These are phyloP conservation scores for Tipula confusa DNA, from an alignment of 2,888 invertebrate species.

Conservation along the genomic window DNA sequence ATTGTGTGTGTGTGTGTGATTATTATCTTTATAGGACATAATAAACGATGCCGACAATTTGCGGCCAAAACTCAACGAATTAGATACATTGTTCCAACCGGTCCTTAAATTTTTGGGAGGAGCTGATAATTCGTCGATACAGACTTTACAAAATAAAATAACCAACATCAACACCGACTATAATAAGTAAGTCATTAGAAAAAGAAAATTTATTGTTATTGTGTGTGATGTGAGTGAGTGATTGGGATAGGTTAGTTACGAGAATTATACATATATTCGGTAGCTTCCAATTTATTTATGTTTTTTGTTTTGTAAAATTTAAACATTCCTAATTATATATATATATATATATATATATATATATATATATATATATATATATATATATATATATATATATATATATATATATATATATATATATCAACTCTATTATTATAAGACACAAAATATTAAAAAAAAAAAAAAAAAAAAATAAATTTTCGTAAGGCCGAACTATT, in stretches of 20 bases:
- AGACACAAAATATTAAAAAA: background rate
- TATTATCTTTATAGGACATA: slow-evolving; percentile 58
- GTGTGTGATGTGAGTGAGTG: background rate
- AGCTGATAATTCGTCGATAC: slow-evolving; percentile 64
- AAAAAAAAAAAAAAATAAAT: background rate
- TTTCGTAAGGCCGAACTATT: slow-evolving; percentile 9
- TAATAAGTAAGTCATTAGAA: slow-evolving; percentile 6
- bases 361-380: no score
- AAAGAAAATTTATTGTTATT: background rate
- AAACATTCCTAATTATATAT: slow-evolving; percentile 4
- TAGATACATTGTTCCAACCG: slow-evolving; percentile 63
- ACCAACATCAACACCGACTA: slow-evolving; percentile 37
- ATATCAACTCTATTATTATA: background rate
- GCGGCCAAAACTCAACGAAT: slow-evolving; percentile 63
- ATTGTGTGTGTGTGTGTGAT: slow-evolving; percentile 31
- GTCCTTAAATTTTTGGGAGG: slow-evolving; percentile 66
- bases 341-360: no score
- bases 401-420: no score
- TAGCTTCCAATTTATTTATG: background rate
- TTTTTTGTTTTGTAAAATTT: background rate
- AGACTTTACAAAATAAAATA: slow-evolving; percentile 64
- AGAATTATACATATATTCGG: background rate
- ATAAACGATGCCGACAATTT: slow-evolving; percentile 67
- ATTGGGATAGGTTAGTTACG: slow-evolving; percentile 3
- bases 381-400: no score